Conservation (phyloP, 2,797 vertebrate genomes). For the Heteromormyrus szaboi region DNA sequence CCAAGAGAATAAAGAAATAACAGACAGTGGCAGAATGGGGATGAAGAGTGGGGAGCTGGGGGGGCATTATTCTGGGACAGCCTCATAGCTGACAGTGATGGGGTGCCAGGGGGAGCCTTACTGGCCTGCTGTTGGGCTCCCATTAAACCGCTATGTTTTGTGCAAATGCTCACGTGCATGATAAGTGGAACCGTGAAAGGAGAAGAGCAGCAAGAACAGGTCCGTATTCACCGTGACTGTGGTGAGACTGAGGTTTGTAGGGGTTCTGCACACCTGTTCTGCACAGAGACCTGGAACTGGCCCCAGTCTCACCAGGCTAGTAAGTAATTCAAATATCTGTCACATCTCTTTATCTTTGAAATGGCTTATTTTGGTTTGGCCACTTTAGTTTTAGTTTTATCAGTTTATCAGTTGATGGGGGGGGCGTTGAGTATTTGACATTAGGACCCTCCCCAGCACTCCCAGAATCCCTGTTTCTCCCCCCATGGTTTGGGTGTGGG, state of each 20-base stretch:
- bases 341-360: background rate
- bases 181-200: background rate
- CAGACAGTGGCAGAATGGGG: background rate
- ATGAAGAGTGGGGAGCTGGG: background rate
- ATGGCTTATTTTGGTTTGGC: background rate
- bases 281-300: background rate
- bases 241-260: background rate
- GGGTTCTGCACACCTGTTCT: background rate
- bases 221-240: background rate
- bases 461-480: background rate
- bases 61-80: background rate
- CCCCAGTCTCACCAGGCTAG: background rate
- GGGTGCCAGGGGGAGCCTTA: background rate
- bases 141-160: background rate
- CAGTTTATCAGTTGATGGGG: background rate
- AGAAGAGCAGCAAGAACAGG: background rate
- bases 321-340: background rate
- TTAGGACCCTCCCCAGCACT: background rate
- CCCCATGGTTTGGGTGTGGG: background rate
- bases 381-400: background rate
- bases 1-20: background rate
- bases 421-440: background rate
- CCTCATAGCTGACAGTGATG: background rate
- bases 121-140: background rate
- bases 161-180: background rate